Evolutionary conservation across 2,113 vertebrate genomes (phyloP), one percentile per base, ranked within the genome.

Genomic region (Corythornis madagascariensis): DNA sequence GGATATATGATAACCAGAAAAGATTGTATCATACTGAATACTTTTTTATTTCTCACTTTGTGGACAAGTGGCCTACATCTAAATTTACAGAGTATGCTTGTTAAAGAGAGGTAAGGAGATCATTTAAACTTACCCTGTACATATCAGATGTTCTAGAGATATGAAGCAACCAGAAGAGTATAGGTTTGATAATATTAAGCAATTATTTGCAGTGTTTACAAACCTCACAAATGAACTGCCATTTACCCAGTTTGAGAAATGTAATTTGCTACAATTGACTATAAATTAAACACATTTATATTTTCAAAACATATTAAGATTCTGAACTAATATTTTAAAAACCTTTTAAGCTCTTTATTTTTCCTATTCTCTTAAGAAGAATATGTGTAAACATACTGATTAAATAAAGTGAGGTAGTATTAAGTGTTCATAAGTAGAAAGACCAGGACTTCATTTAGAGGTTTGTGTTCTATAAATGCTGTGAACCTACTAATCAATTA

Each of bases 1-100:
- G 63, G 53, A 35, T 73, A 61, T 94, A 72, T 88, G 91, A 90
- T 96, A 96, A 90, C 96, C 73, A 64, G 53, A 52, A 88, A 78
- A 57, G 75, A 40, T 42, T 87, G 52, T 86, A 63, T 61, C 43
- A 45, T 25, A 63, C 33, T 65, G 48, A 45, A 42, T 78, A 29
- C 16, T 73, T 69, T 78, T 91, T 85, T 80, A 45, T 33, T 77
- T 93, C 47, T 79, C 88, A 29, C 22, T 80, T 73, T 80, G 29
- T 59, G 70, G 60, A n/a, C 45, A 66, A 87, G n/a, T 40, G n/a
- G 16, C 20, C 52, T 73, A 17, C 83, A 45, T 33, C 52, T 92
- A 66, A 88, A 56, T 14, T 90, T 74, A 61, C 12, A 73, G 45
- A 66, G 31, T 43, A 29, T 59, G 33, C 12, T 21, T 84, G 35